Evolutionary conservation across 2,113 vertebrate species (phyloP), one percentile per base, ranked within the genome.

Genomic region (Nycticryphes semicollaris): DNA sequence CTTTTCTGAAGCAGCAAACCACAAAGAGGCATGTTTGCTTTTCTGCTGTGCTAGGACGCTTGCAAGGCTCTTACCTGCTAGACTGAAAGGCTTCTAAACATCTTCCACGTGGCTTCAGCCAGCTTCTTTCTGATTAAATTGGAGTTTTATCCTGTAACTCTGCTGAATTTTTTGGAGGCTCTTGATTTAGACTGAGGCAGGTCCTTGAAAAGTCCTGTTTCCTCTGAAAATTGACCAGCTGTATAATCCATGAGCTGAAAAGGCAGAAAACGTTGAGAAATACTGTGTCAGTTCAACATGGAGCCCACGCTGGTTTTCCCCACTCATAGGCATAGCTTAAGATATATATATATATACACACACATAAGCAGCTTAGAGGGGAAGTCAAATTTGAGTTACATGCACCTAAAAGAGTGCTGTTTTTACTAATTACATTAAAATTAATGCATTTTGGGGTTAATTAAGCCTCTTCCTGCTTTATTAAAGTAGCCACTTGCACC

Each of bases 291-390:
- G 19, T 41, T 77, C 45, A 76, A 31, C 9, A 30, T 39, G 21
- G n/a, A 90, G 35, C n/a, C 33, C 23, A 9, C 7, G 23, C 35
- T 56, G 31, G 2, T 77, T 54, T 78, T 87, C 28, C 17, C 24
- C 17, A 6, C 50, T 73, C 27, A 12, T 27, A 73, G 6, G 5
- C 3, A 7, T 24, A 19, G 27, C 50, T 87, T 25, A 15, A 62
- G 12, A 28, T 3, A 43, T 3, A 43, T 2, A 11, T 6, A 9
- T 3, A 14, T 5, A 43, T 7, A 24, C 10, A 39, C 14, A 30
- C 8, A 8, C 22, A 2, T 3, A 20, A 45, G 35, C 35, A 45
- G 27, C 28, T 47, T 22, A 31, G n/a, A 48, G 39, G 14, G 20
- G 21, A 57, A 67, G 37, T 39, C 1, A 39, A 9, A 43, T 45